Evolutionary conservation across 2,113 vertebrate species (phyloP), one percentile per base, ranked within the genome.

Genomic region (Megaceryle torquata): DNA sequence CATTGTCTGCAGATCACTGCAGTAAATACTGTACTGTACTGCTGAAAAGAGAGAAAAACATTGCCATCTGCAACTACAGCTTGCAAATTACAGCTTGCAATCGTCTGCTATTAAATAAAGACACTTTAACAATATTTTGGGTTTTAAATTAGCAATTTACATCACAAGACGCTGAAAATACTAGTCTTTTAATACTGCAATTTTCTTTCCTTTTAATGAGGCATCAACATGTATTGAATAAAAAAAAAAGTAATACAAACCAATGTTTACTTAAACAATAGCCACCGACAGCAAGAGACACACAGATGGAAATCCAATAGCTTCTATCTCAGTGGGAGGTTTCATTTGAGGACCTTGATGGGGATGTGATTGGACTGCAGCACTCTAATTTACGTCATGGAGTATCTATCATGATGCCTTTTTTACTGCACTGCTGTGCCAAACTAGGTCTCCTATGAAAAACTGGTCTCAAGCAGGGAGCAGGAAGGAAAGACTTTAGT

Each of bases 111-210:
- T 98, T 98, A 98, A 98, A 98, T 98, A 98, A 98, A 98, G 98
- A 98, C 97, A 97, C 98, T 98, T 98, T 95, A 98, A 98, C 97
- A 98, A 98, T 98, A 98, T 98, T 98, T 98, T 94, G 98, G 98
- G 96, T 98, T 98, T 98, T 98, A 98, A 98, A 98, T 98, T 98
- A 98, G 97, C 97, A 97, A 98, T 98, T 98, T 98, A 98, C 97
- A 98, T 98, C 95, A 97, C 96, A 98, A 98, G 97, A 96, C 35
- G 53, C 91, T 96, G 97, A 98, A 98, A 98, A 97, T 97, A 97
- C 97, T 98, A 97, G 97, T 97, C 97, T 97, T 97, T 97, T 98
- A 98, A 98, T 98, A 97, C 95, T 84, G 96, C 89, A 98, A 96
- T 97, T 98, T 98, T 97, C 97, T 96, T 97, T 97, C 97, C 82